These are phyloP conservation scores for Archilochus colubris DNA, from an alignment of 2,113 vertebrate species.

Conservation along the genomic window DNA sequence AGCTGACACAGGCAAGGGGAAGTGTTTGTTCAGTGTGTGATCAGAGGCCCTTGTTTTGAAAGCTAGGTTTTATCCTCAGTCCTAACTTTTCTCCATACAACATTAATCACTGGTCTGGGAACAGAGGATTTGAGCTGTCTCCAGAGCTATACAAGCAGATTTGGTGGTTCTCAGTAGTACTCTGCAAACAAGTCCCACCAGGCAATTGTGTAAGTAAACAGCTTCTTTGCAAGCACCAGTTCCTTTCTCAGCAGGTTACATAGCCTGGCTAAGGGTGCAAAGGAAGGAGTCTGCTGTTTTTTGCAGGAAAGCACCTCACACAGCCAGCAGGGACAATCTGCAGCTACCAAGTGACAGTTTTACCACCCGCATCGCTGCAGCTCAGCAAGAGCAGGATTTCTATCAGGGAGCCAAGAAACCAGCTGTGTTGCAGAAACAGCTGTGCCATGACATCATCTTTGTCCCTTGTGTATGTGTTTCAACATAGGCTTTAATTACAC, in stretches of 20 bases:
- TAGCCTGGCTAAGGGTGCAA: neutral
- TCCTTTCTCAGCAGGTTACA: neutral
- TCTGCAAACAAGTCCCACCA: slow-evolving; percentile 65
- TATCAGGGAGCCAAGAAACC: neutral
- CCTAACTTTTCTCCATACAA: neutral
- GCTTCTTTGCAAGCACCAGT: slow-evolving; percentile 9
- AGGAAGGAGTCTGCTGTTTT: neutral
- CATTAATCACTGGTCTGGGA: slow-evolving; percentile 48
- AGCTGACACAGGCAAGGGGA: slow-evolving; percentile 47
- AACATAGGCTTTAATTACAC: neutral
- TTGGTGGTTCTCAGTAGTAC: slow-evolving; percentile 45
- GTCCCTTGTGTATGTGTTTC: neutral
- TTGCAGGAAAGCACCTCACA: neutral
- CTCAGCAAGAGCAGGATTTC: neutral
- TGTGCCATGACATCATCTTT: slow-evolving; percentile 26
- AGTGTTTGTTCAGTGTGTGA: slow-evolving; percentile 46
- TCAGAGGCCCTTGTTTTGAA: slow-evolving; percentile 65
- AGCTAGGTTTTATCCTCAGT: slow-evolving; percentile 14
- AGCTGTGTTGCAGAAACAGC: slow-evolving; percentile 25
- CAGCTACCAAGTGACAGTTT: neutral
- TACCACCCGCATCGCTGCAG: neutral
- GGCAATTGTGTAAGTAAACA: slow-evolving; percentile 62
- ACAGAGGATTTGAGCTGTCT: slow-evolving; percentile 25
- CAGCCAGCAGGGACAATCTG: neutral
- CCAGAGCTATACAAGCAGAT: slow-evolving; percentile 48